Conservation (phyloP, 1,140 invertebrate species). For the Coenobita brevimanus region DNA sequence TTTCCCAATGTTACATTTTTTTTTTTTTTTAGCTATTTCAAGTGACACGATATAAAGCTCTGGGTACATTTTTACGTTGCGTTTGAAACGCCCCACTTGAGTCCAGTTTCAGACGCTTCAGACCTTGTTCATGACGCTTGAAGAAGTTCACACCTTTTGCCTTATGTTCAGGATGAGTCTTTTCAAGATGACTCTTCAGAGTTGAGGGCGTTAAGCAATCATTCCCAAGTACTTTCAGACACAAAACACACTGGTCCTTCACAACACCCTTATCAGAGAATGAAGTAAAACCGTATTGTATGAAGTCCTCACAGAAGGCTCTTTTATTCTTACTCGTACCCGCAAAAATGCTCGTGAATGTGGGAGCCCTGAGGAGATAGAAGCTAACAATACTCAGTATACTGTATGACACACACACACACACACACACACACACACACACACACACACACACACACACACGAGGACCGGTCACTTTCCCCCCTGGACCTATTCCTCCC, state of each 20-base stretch:
- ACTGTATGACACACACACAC: neutral
- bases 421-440: too few relatives aligned
- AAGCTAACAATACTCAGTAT: neutral
- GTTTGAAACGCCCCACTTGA: constrained; percentile 23
- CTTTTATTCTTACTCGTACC: constrained; percentile 11
- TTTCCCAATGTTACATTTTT: too few relatives aligned
- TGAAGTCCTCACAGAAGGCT: neutral
- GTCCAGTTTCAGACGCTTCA: neutral
- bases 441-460: too few relatives aligned
- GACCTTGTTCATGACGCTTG: neutral
- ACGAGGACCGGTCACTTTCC: too few relatives aligned
- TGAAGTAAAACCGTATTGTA: constrained; percentile 18
- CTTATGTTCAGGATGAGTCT: neutral
- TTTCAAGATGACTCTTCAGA: too few relatives aligned
- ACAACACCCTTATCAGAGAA: constrained; percentile 22
- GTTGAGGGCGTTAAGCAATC: neutral
- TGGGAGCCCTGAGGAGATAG: constrained; percentile 12
- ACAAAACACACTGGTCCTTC: constrained; percentile 12
- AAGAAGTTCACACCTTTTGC: constrained; percentile 8
- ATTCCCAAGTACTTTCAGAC: constrained; percentile 7
- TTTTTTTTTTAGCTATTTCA: neutral
- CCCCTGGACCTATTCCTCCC: neutral
- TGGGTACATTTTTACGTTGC: too few relatives aligned
- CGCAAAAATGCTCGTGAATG: neutral
- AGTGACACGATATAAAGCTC: constrained; percentile 2